These are phyloP conservation scores for Entomobrya proxima DNA, from an alignment of 2,888 invertebrate species.

Conservation along the genomic window DNA sequence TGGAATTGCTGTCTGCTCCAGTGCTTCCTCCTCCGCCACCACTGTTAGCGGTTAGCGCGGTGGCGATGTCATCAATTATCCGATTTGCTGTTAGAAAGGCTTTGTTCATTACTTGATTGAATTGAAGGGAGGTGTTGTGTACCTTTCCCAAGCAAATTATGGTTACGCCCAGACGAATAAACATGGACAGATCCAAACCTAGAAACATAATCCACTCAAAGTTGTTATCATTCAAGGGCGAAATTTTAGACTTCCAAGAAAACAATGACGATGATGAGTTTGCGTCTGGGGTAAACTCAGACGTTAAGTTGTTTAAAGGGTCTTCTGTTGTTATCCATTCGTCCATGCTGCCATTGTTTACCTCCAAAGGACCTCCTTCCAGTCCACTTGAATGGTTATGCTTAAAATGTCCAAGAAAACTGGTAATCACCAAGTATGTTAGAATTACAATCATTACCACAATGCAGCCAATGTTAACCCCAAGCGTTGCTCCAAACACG, in stretches of 20 bases:
- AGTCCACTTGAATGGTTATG: neutral
- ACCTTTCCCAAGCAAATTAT: conserved; percentile 52
- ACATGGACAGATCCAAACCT: conserved; percentile 50
- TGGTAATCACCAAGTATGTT: conserved; percentile 42
- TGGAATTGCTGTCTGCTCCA: neutral
- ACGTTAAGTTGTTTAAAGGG: neutral
- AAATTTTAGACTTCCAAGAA: neutral
- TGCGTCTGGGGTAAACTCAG: neutral
- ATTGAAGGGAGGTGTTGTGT: conserved; percentile 44
- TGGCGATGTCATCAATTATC: conserved; percentile 46
- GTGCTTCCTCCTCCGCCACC: neutral
- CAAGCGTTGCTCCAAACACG: conserved; percentile 54
- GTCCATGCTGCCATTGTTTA: neutral
- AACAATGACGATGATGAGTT: neutral
- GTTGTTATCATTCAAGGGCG: neutral
- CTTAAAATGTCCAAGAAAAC: neutral
- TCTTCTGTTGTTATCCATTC: neutral
- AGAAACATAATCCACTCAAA: conserved; percentile 54
- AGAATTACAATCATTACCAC: conserved; percentile 59
- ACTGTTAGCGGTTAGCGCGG: neutral
- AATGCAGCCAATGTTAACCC: conserved; percentile 51
- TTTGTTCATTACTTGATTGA: conserved; percentile 49
- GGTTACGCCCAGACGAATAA: conserved; percentile 46
- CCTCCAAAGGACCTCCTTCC: too few species aligned
- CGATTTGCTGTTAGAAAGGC: conserved; percentile 47